Evolutionary conservation across 2,888 invertebrate species (phyloP).

Genomic region (Eubasilissa splendida): DNA sequence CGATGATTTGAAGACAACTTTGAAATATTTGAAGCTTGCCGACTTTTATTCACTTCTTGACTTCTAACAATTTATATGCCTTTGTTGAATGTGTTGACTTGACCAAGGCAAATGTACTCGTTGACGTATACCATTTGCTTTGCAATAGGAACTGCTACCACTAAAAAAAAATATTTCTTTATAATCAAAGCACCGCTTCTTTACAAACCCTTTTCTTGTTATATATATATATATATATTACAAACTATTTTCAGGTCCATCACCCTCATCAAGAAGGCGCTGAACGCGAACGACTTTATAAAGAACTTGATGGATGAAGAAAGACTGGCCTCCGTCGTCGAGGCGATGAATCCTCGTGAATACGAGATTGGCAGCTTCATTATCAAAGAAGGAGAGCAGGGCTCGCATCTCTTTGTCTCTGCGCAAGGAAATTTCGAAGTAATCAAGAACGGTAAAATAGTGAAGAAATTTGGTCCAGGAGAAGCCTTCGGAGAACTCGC

Average conservation of each 20-base stretch:
- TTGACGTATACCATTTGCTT: no score
- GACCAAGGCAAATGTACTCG: no score
- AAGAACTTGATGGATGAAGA: slow-evolving; percentile 83
- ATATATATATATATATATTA: not conserved
- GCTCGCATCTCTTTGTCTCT: slow-evolving; percentile 90
- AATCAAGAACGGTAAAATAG: slow-evolving; percentile 82
- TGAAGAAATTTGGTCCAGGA: slow-evolving; percentile 86
- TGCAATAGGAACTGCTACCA: no score
- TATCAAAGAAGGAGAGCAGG: slow-evolving; percentile 86
- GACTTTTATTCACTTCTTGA: no score
- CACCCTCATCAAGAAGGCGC: slow-evolving; percentile 79
- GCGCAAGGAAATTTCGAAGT: slow-evolving; percentile 91
- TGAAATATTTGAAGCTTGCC: no score
- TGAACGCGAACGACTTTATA: slow-evolving; percentile 87
- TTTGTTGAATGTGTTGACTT: no score
- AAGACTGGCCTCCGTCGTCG: slow-evolving; percentile 82
- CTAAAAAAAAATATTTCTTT: not conserved
- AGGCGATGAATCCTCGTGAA: slow-evolving; percentile 84
- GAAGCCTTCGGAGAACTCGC: slow-evolving; percentile 94
- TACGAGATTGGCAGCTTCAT: slow-evolving; percentile 80
- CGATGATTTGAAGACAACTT: no score
- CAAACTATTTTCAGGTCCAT: slow-evolving; percentile 68
- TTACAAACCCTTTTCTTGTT: no score
- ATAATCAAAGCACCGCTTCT: not conserved
- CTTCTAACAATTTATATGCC: no score